Conservation (phyloP, 2,797 vertebrate species). For the Onychomys arenicola region DNA sequence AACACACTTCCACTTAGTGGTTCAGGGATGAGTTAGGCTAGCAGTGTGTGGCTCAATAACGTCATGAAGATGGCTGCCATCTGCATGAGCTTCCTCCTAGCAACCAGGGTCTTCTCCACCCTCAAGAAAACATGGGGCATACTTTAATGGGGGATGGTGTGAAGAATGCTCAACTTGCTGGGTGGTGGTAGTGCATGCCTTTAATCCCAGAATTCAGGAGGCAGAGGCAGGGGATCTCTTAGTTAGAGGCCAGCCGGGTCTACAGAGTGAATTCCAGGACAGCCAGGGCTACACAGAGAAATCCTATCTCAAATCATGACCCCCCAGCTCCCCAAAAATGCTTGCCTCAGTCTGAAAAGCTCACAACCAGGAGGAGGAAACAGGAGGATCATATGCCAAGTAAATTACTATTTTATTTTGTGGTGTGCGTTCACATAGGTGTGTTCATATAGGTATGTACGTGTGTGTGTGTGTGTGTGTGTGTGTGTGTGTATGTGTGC, state of each 20-base stretch:
- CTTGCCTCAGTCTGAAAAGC: neutral
- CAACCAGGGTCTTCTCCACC: too few relatives aligned
- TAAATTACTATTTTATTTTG: neutral
- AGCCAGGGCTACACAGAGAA: neutral
- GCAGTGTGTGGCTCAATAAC: rapidly evolving
- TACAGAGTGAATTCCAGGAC: neutral
- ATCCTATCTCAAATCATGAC: neutral
- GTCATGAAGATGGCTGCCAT: rapidly evolving
- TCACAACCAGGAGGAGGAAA: neutral
- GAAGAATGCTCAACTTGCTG: rapidly evolving
- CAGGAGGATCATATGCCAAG: rapidly evolving
- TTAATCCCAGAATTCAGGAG: neutral
- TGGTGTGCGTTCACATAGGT: neutral
- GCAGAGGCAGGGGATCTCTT: neutral
- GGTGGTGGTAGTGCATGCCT: neutral
- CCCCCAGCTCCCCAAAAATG: too few relatives aligned
- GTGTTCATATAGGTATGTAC: neutral
- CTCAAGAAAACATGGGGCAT: rapidly evolving
- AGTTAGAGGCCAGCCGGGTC: neutral
- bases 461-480: neutral
- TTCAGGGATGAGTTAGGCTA: rapidly evolving
- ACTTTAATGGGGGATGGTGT: rapidly evolving
- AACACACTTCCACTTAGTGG: rapidly evolving
- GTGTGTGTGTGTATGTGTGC: too few relatives aligned
- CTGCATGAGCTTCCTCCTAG: neutral